Percentiles rank a stretch among this genome's conserved stretches.
These are phyloP conservation scores for Sorex fumeus DNA, from an alignment of 2,113 vertebrate genomes.

Conservation along the genomic window DNA sequence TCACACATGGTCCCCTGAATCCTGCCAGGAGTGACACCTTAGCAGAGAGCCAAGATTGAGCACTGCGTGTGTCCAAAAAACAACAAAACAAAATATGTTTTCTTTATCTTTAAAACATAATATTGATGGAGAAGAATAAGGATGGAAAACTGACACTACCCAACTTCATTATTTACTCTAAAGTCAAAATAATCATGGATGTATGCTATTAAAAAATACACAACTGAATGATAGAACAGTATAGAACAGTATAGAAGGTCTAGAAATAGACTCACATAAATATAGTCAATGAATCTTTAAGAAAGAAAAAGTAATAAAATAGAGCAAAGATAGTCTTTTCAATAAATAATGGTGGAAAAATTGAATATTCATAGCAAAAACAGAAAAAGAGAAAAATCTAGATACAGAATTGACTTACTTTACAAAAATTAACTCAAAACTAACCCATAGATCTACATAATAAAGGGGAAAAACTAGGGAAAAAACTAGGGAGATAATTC, in stretches of 20 bases:
- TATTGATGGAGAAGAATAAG: background rate
- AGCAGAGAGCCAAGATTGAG: too few relatives aligned
- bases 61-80: too few relatives aligned
- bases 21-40: too few relatives aligned
- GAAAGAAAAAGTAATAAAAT: background rate
- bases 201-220: conserved; percentile 1
- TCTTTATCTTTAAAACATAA: background rate
- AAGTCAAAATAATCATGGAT: background rate
- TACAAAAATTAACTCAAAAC: conserved; percentile 25
- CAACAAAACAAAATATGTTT: background rate
- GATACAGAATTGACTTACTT: background rate
- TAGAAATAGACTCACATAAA: conserved; percentile 3
- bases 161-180: background rate
- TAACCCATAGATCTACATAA: background rate
- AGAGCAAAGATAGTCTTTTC: background rate
- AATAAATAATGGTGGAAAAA: background rate
- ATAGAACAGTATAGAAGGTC: background rate
- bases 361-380: background rate
- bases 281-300: background rate
- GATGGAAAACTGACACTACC: background rate
- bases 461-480: too few relatives aligned
- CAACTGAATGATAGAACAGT: conserved; percentile 10
- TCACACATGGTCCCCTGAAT: too few relatives aligned
- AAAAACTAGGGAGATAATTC: too few relatives aligned
- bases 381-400: background rate